Conservation (phyloP, 2,888 invertebrate species). For the Pedicia rivosa region DNA sequence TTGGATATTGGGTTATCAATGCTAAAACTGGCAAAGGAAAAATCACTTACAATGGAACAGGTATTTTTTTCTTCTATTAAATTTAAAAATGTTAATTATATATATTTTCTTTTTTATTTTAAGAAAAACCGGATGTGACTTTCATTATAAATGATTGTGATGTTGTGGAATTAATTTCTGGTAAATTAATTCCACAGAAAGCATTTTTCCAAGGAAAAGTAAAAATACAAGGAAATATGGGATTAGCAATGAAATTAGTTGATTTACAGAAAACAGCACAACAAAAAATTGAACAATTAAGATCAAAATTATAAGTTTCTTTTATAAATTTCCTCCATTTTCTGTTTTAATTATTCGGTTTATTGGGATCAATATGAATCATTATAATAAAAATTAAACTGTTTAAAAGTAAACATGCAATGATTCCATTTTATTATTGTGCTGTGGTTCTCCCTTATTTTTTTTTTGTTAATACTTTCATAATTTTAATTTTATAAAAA, state of each 20-base stretch:
- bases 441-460: no score
- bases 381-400: no score
- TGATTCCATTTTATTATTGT: no score
- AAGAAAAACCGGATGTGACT: constrained; percentile 75
- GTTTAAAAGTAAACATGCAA: no score
- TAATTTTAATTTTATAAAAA: no score
- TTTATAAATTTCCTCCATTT: no score
- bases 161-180: constrained; percentile 72
- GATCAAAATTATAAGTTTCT: constrained; percentile 53
- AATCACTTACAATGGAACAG: constrained; percentile 57
- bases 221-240: constrained; percentile 94
- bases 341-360: no score
- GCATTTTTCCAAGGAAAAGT: constrained; percentile 94
- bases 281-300: constrained; percentile 52
- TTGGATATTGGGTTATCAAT: constrained; percentile 82
- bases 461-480: no score
- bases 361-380: no score
- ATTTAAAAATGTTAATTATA: constrained; percentile 14
- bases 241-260: constrained; percentile 83
- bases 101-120: constrained; percentile 2
- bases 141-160: constrained; percentile 82
- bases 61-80: constrained; percentile 13
- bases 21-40: constrained; percentile 80
- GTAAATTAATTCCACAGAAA: constrained; percentile 87
- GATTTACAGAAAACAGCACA: constrained; percentile 63